Conservation (phyloP, 2,113 vertebrate genomes). For the Cynocephalus volans region DNA sequence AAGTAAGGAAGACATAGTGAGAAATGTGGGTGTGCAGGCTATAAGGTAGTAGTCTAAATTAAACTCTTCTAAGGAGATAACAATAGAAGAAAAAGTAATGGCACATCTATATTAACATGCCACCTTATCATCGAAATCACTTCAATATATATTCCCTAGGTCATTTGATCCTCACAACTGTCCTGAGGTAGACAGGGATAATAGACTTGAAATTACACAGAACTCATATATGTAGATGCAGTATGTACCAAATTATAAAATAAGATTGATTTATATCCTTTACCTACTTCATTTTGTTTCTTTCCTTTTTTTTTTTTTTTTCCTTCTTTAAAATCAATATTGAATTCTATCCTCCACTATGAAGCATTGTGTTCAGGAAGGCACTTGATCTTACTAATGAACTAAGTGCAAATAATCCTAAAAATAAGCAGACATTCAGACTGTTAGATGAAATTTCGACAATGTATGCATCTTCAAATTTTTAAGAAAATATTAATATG, state of each 20-base stretch:
- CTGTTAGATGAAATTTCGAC: not conserved
- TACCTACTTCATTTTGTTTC: not conserved
- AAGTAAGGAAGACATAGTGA: not conserved
- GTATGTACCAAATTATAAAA: not conserved
- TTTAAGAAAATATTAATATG: not conserved
- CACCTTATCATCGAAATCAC: not conserved
- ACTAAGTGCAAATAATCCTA: not conserved
- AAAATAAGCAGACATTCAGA: not conserved
- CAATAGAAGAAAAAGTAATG: not conserved
- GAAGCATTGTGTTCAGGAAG: not conserved
- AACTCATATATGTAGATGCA: not conserved
- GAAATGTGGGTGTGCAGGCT: rapidly evolving
- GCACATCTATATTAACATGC: not conserved
- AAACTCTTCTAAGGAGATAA: not conserved
- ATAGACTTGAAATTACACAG: not conserved
- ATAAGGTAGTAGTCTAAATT: not conserved
- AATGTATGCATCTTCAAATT: not conserved
- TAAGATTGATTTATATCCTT: not conserved
- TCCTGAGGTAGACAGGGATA: not conserved
- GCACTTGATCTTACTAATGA: not conserved
- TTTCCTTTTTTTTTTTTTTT: not conserved
- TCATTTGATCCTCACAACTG: not conserved
- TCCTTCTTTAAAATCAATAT: not conserved
- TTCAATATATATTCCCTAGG: not conserved
- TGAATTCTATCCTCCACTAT: not conserved